Evolutionary conservation across 1,140 invertebrate genomes (phyloP), one percentile per base, ranked within the genome.

Genomic region (Drosophila nebulosa): DNA sequence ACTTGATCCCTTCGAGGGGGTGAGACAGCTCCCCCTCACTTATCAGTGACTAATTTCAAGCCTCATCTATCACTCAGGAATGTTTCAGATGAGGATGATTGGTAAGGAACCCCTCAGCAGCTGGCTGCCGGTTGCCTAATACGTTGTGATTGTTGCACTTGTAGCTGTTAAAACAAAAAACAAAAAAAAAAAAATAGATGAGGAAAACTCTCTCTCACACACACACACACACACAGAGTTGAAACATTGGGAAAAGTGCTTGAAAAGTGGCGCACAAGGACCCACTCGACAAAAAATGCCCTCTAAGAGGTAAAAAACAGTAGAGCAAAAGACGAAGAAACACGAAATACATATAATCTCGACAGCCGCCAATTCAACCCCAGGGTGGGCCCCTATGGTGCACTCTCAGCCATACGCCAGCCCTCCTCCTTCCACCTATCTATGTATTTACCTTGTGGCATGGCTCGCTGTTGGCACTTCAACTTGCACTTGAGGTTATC

Each of bases 401-500:
- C 22, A 5, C 46, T 12, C 10, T n/a, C 7, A n/a, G n/a, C n/a
- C n/a, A n/a, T n/a, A n/a, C 18, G 9, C 14, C 42, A 1, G 7
- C 18, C n/a, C 36, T 14, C 4, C 36, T 39, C 36, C 36, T 16
- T 39, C 14, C 36, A 39, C 5, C 36, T 5, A 4, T 6, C n/a
- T 16, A 7, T 6, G 1, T 39, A 39, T n/a, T 39, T 39, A 46
- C 39, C 39, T 46, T 46, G 39, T 9, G 39, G 39, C 39, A 46
- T 46, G 3, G 16, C 39, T 46, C 16, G 16, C 39, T 46, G 39
- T 16, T 22, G 50, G 52, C 52, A 55, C 52, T 58, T 39, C 27
- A 58, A 58, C 56, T 58, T 58, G 56, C 56, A 58, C 56, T 58
- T 36, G 56, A 58, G 56, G 56, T 58, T 58, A 58, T 58, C 56